Conservation (phyloP, 1,140 invertebrate species). For the Trachymyrmex septentrionalis region DNA sequence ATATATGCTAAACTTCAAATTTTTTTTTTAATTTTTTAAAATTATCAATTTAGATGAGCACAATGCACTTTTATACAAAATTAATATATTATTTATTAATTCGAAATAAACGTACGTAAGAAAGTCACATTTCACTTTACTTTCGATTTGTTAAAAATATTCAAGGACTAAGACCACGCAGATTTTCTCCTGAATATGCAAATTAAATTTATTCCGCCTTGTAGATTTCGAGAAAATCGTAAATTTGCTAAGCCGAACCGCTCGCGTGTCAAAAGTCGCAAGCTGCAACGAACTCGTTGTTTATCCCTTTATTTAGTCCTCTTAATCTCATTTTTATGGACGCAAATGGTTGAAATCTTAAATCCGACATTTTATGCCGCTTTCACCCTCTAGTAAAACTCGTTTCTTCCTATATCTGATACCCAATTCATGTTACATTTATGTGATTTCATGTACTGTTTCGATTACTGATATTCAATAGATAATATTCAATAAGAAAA, state of each 20-base stretch:
- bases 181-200: conserved; percentile 13
- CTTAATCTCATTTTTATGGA: neutral
- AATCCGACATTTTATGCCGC: conserved; percentile 36
- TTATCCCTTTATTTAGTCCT: conserved; percentile 45
- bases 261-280: conserved; percentile 46
- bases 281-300: conserved; percentile 27
- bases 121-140: neutral
- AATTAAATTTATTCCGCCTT: conserved; percentile 59
- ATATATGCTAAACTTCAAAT: neutral
- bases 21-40: neutral
- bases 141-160: neutral
- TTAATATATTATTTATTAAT: neutral
- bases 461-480: neutral
- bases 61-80: neutral
- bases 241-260: conserved; percentile 18
- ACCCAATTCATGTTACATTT: neutral
- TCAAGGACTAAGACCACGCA: neutral
- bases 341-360: conserved; percentile 43
- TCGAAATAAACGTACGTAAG: neutral
- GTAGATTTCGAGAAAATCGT: conserved; percentile 21
- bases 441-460: neutral
- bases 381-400: conserved; percentile 7
- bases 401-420: neutral
- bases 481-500: conserved; percentile 11
- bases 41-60: neutral